Base-by-base conservation (phyloP, 2,888 invertebrate species). In the Pollenia angustigena region DNA sequence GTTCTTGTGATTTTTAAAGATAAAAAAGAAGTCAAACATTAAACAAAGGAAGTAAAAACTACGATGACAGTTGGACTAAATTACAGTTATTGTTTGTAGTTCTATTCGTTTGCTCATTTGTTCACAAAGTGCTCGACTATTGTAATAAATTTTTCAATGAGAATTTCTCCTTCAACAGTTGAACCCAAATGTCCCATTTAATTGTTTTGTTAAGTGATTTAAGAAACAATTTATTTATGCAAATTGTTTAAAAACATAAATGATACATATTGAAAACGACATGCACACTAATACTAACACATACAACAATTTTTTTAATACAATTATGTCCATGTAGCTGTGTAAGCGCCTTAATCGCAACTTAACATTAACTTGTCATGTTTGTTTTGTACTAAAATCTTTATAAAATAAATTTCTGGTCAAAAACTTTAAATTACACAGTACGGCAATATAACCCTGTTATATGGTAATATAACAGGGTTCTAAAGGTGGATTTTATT, bases 341-440 rank as follows among this genome's bases (percentile, higher is more conserved):
- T 8, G 7, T n/a, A 42, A 56, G 44, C 18, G 10, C 14, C 76
- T 40, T 54, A 52, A 76, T 82, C 69, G 18, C 60, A 76, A 48
- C 62, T 71, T 52, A 64, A 60, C 76, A 48, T 54, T 72, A 48
- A 76, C 69, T 54, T 76, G 75, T 75, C 69, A 62, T 76, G 82
- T 62, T 72, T 11, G 6, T 46, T 58, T 56, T 72, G n/a, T 48
- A 18, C 23, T 46, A n/a, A 58, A 46, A 52, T 82, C 62, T 54
- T 69, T 52, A 82, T 81, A 71, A 64, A 81, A 69, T 50, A 23
- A 56, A 62, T 52, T 74, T 12, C 6, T 11, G 18, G 11, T 42
- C 42, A 52, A 12, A 42, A 54, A 69, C 52, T 69, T 54, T n/a
- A n/a, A 52, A 46, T 40, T 68, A n/a, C 32, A 32, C 32, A 32